These are phyloP conservation scores for Rhopalosiphum maidis DNA, from an alignment of 1,140 invertebrate species.

Conservation along the genomic window DNA sequence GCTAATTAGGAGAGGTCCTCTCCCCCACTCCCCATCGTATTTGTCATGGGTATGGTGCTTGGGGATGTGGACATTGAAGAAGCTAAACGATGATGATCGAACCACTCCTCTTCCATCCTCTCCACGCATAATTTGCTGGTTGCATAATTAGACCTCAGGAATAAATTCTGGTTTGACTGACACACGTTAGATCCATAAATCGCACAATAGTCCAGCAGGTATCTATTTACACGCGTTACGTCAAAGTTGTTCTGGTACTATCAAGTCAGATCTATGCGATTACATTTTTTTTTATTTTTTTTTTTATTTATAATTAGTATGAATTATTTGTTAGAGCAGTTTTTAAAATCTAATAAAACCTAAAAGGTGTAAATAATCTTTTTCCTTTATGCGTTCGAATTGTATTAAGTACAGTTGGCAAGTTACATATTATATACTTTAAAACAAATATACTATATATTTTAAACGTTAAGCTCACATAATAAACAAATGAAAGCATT, in stretches of 20 bases:
- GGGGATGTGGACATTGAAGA: not conserved
- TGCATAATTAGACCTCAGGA: not conserved
- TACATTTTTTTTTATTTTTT: not conserved
- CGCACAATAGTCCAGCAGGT: not conserved
- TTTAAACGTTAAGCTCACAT: not conserved
- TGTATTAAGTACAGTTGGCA: not conserved
- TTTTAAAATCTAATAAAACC: not conserved
- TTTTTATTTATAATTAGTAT: not conserved
- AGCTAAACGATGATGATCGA: constrained; percentile 15
- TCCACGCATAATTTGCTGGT: not conserved
- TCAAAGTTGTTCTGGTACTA: not conserved
- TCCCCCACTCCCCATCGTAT: not conserved
- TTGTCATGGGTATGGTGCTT: not conserved
- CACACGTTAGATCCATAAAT: not conserved
- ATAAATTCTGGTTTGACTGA: not conserved
- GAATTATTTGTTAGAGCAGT: not conserved
- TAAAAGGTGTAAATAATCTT: not conserved
- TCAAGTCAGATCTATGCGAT: not conserved
- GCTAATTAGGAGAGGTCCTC: constrained; percentile 8
- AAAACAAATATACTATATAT: not conserved
- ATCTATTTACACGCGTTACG: not conserved
- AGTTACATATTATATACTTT: not conserved
- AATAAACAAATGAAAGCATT: not conserved
- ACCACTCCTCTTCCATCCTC: not conserved
- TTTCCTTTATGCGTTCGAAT: not conserved